phyloP scores from a whole-genome alignment of 35 echinoderm and acorn worm species.

The Patiria miniata region DNA sequence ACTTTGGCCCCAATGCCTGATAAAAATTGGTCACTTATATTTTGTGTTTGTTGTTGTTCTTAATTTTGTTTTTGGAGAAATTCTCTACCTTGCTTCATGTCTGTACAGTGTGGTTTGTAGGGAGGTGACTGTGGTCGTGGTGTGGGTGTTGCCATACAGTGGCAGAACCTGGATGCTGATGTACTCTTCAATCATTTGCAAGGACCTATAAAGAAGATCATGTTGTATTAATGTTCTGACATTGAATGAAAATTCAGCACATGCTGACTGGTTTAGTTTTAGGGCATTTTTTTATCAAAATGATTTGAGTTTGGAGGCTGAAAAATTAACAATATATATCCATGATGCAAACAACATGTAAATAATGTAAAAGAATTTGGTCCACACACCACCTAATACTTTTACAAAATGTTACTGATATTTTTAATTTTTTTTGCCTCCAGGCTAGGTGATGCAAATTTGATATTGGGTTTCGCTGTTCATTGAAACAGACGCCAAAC shows the following conservation, averaged over 20 bases:
- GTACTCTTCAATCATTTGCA: constrained; percentile 84
- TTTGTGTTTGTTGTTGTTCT: too few relatives aligned
- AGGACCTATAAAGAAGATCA: constrained; percentile 56
- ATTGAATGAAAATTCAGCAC: not conserved
- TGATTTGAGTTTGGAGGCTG: not conserved
- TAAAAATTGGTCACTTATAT: too few relatives aligned
- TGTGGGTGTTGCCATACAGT: constrained; percentile 94
- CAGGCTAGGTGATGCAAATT: too few relatives aligned
- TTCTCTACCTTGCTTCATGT: constrained; percentile 87
- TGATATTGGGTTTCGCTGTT: too few relatives aligned
- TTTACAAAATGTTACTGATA: too few relatives aligned
- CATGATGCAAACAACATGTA: not conserved
- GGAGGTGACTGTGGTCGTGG: constrained; percentile 93
- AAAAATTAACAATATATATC: not conserved
- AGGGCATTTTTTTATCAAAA: not conserved
- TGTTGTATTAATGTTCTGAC: not conserved
- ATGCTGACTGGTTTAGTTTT: not conserved
- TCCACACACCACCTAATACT: not conserved
- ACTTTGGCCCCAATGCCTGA: too few relatives aligned
- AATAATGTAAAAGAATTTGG: not conserved
- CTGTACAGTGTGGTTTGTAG: constrained; percentile 92
- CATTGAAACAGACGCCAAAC: too few relatives aligned
- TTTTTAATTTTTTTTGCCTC: too few relatives aligned
- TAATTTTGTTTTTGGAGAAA: not conserved
- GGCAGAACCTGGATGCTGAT: constrained; percentile 78